phyloP scores from a whole-genome alignment of 2,888 invertebrate genomes.

The Andrena minutula region DNA sequence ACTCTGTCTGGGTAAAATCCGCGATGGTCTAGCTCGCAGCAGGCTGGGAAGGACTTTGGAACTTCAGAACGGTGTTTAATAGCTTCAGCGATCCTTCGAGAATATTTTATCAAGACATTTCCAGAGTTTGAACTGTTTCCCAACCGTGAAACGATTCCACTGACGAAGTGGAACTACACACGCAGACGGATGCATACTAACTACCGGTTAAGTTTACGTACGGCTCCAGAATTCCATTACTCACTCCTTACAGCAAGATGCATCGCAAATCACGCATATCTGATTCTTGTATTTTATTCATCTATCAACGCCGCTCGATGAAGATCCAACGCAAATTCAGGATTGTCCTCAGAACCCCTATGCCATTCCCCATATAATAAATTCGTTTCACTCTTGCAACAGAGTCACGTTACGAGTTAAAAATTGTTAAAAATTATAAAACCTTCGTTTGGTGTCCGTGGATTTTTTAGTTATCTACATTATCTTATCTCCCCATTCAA shows the following conservation, averaged over 20 bases:
- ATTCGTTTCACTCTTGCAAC: not conserved
- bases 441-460: not conserved
- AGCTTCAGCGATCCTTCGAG: constrained; percentile 4
- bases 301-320: too few species aligned
- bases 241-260: too few species aligned
- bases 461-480: not conserved
- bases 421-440: not conserved
- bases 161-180: not conserved
- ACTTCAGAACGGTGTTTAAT: constrained; percentile 8
- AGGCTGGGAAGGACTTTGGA: not conserved
- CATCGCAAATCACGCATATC: too few species aligned
- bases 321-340: too few species aligned
- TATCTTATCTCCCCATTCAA: constrained; percentile 16
- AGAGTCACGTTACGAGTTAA: not conserved
- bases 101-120: constrained; percentile 3
- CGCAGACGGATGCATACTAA: not conserved
- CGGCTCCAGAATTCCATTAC: too few species aligned
- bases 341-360: too few species aligned
- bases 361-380: too few species aligned
- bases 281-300: too few species aligned
- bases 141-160: not conserved
- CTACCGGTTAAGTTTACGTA: not conserved
- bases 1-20: not conserved
- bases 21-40: not conserved
- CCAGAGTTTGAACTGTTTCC: not conserved